Evolutionary conservation across 2,113 vertebrate species (phyloP).

Genomic region (Bambusicola thoracicus): DNA sequence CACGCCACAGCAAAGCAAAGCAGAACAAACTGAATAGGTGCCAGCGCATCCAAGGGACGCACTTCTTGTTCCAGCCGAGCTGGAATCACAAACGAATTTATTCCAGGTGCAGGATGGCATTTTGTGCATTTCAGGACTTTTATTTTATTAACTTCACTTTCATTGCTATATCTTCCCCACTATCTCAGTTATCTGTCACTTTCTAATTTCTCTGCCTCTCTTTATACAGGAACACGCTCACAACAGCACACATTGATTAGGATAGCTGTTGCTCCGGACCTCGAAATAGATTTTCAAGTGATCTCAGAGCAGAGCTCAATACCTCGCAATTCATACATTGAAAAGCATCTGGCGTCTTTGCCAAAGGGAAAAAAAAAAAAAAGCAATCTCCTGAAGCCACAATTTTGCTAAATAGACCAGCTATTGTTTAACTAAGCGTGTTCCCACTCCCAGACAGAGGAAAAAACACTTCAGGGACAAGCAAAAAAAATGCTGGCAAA

Average conservation of each 20-base stretch:
- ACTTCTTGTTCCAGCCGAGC: background rate
- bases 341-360: slow-evolving; percentile 3
- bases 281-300: slow-evolving; percentile 52
- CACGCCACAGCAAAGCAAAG: background rate
- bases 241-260: background rate
- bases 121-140: background rate
- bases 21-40: background rate
- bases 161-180: background rate
- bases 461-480: background rate
- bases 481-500: background rate
- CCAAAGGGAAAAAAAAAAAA: background rate
- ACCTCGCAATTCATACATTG: slow-evolving; percentile 20
- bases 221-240: background rate
- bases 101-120: background rate
- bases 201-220: background rate
- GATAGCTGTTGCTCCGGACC: background rate
- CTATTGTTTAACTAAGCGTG: background rate
- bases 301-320: slow-evolving; percentile 45
- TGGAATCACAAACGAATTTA: slow-evolving; percentile 13
- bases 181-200: background rate
- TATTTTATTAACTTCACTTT: slow-evolving; percentile 3
- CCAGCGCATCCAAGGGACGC: background rate
- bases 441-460: background rate
- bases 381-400: slow-evolving; percentile 7
- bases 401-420: slow-evolving; percentile 16